Conservation (phyloP, 2,113 vertebrate genomes). For the Salvator merianae region DNA sequence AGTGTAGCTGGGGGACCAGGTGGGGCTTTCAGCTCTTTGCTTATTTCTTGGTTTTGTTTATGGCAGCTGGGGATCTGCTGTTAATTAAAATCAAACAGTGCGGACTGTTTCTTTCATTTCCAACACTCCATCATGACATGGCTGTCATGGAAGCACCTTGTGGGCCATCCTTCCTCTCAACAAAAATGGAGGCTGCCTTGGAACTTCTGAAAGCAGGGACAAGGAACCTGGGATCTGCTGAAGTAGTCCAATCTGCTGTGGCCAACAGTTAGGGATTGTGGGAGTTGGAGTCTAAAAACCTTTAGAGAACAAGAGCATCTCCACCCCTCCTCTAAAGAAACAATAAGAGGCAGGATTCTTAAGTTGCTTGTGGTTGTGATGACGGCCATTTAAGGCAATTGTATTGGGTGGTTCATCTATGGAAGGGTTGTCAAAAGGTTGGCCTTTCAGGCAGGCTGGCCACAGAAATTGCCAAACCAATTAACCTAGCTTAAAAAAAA, state of each 20-base stretch:
- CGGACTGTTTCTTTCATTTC: neutral
- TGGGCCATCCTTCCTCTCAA: neutral
- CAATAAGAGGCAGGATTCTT: too few relatives aligned
- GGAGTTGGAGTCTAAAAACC: too few relatives aligned
- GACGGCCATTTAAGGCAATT: too few relatives aligned
- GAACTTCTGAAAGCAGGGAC: neutral
- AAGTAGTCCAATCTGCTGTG: neutral
- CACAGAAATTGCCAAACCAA: too few relatives aligned
- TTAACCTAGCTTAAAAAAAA: too few relatives aligned
- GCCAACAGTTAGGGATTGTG: too few relatives aligned
- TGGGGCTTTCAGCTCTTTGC: slow-evolving; percentile 12
- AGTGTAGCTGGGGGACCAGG: neutral
- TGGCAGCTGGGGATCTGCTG: neutral
- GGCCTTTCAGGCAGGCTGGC: too few relatives aligned
- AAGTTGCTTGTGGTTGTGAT: too few relatives aligned
- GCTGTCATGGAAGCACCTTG: neutral
- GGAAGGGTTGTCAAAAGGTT: too few relatives aligned
- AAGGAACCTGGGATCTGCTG: neutral
- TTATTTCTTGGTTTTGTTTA: slow-evolving; percentile 8
- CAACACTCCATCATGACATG: neutral
- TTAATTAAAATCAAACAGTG: slow-evolving; percentile 25
- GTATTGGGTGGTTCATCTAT: too few relatives aligned
- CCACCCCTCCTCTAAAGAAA: too few relatives aligned
- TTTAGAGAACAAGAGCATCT: too few relatives aligned
- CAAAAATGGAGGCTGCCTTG: neutral